Base-by-base conservation (phyloP, 2,888 invertebrate species). In the Tinea semifulvella region DNA sequence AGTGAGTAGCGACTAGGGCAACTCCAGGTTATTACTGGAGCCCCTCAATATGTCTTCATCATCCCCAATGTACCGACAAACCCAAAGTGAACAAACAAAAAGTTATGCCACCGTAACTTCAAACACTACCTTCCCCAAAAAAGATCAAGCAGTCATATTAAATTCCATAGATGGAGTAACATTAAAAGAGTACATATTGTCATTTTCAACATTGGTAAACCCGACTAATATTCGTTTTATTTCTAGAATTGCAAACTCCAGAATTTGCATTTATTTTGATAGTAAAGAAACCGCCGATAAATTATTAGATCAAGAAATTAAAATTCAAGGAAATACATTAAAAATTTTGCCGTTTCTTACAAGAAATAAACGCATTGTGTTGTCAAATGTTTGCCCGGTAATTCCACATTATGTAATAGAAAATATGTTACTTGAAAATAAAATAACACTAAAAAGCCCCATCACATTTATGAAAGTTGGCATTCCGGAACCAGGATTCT, bases 91-190 rank as follows among this genome's bases (percentile, higher is more conserved):
- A 17, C 26, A 26, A n/a, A 27, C 25, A 17, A 36, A 36, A 36
- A 46, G 47, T 27, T 48, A 48, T 22, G 48, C 48, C 8, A 48
- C 44, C 13, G 46, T 48, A 4, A 44, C 47, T 3, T 49, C 49
- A 31, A 31, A 20, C 14, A 44, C 35, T 16, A 20, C 26, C 14
- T 47, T 45, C 43, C 50, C 52, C 6, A 52, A 46, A 27, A 52
- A 52, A 46, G 50, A 50, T 28, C 52, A 52, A 49, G 49, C 52
- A 10, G 46, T 52, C 8, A 42, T 52, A 35, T 2, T 52, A 6
- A 48, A 50, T 10, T 42, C 49, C 2, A 46, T 50, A 4, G 50
- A 49, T n/a, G 49, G 48, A 42, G 38, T 48, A 10, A 40, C 43
- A n/a, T 11, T 50, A 7, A 45, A 44, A 16, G 50, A 50, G 14